Conservation (phyloP, 2,797 vertebrate species). For the Peromyscus aztecus region DNA sequence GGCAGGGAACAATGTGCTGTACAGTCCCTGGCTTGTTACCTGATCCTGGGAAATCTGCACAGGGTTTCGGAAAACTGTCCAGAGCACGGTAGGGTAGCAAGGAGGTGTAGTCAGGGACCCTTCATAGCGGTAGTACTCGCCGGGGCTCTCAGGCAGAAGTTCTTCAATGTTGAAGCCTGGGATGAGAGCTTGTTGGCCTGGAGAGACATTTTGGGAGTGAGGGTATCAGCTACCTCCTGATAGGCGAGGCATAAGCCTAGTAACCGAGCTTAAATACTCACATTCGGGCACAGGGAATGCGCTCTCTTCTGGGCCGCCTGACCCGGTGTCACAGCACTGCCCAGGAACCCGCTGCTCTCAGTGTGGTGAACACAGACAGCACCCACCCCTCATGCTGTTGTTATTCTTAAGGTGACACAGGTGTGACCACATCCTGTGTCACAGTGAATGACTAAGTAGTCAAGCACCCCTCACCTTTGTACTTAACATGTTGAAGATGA, state of each 20-base stretch:
- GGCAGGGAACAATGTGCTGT: neutral
- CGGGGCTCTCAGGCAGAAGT: slow-evolving; percentile 92
- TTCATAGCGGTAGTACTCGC: slow-evolving; percentile 95
- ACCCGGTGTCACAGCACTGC: neutral
- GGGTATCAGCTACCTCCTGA: neutral
- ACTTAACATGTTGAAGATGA: slow-evolving; percentile 92
- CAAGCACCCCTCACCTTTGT: slow-evolving; percentile 90
- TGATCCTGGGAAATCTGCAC: slow-evolving; percentile 94
- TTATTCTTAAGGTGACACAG: neutral
- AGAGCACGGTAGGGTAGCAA: slow-evolving; percentile 96
- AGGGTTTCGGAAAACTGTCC: slow-evolving; percentile 94
- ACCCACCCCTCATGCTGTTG: neutral
- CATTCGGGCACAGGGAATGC: neutral
- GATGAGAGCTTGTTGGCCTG: slow-evolving; percentile 92
- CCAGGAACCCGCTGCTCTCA: neutral
- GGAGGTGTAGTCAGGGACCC: slow-evolving; percentile 98
- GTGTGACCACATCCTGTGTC: neutral
- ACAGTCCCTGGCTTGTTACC: slow-evolving; percentile 86
- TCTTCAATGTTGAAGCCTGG: slow-evolving; percentile 92
- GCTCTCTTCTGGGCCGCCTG: neutral
- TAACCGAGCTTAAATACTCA: neutral
- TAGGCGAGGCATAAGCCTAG: neutral
- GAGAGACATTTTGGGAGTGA: slow-evolving; percentile 30
- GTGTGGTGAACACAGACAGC: neutral
- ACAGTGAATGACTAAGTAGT: neutral